These are phyloP conservation scores for Chrysina gloriosa DNA, from an alignment of 2,888 invertebrate species.

Conservation along the genomic window DNA sequence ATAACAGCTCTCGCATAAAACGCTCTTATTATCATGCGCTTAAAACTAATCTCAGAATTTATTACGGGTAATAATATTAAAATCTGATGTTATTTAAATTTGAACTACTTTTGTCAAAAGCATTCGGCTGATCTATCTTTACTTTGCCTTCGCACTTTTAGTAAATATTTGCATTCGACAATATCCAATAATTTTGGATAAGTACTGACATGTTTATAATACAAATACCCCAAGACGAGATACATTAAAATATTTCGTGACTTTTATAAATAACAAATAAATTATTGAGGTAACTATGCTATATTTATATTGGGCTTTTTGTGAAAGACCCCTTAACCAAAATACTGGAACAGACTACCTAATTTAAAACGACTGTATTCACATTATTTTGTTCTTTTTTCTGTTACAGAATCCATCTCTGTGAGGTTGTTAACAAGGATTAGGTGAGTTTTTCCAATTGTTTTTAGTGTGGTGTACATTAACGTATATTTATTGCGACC, in stretches of 20 bases:
- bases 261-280: constrained; percentile 27
- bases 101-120: constrained; percentile 21
- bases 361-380: constrained; percentile 29
- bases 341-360: constrained; percentile 26
- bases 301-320: constrained; percentile 31
- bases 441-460: constrained; percentile 33
- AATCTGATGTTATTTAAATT: constrained; percentile 15
- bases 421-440: constrained; percentile 15
- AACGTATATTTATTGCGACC: constrained; percentile 24
- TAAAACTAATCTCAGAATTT: constrained; percentile 7
- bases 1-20: constrained; percentile 5
- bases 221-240: constrained; percentile 12
- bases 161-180: constrained; percentile 26
- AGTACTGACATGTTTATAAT: constrained; percentile 23
- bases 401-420: constrained; percentile 7
- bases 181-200: constrained; percentile 28
- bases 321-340: constrained; percentile 11
- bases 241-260: constrained; percentile 27
- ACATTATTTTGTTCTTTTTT: constrained; percentile 19
- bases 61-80: constrained; percentile 15
- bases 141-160: background rate
- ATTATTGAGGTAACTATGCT: constrained; percentile 13
- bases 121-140: background rate
- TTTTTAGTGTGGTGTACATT: constrained; percentile 16
- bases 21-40: background rate